Conservation (phyloP, 2,797 vertebrate genomes). For the Psittacula derbiana region DNA sequence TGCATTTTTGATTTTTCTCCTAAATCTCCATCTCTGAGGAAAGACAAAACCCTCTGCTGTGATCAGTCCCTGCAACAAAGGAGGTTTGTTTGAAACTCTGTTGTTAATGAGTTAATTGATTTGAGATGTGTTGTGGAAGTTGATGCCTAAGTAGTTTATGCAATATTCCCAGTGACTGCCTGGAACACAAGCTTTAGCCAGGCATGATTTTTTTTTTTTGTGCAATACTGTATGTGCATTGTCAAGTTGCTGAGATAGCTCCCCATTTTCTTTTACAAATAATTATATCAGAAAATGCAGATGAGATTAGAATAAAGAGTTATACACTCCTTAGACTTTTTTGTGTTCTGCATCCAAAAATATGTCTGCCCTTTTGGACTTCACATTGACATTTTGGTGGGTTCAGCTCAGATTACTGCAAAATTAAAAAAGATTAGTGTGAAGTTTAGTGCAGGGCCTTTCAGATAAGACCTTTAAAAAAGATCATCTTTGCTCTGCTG, state of each 20-base stretch:
- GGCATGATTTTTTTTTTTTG: not conserved
- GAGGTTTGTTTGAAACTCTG: not conserved
- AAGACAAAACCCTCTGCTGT: not conserved
- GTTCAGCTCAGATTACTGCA: not conserved
- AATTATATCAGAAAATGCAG: not conserved
- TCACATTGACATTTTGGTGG: not conserved
- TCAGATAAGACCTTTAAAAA: slow-evolving; percentile 20
- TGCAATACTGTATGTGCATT: accelerated
- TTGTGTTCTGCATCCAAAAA: not conserved
- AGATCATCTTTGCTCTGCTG: not conserved
- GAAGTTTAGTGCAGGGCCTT: not conserved
- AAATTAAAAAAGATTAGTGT: not conserved
- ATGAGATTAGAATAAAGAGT: not conserved
- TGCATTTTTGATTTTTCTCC: not conserved
- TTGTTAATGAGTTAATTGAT: not conserved
- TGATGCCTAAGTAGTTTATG: not conserved
- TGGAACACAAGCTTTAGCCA: not conserved
- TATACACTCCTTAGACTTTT: not conserved
- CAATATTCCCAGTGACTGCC: not conserved
- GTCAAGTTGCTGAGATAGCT: not conserved
- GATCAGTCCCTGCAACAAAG: not conserved
- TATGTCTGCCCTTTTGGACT: not conserved
- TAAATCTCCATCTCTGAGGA: not conserved
- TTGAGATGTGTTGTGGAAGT: not conserved
- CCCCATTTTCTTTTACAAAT: accelerated